Evolutionary conservation across 1,140 invertebrate species (phyloP).

Genomic region (Eumaeus atala): DNA sequence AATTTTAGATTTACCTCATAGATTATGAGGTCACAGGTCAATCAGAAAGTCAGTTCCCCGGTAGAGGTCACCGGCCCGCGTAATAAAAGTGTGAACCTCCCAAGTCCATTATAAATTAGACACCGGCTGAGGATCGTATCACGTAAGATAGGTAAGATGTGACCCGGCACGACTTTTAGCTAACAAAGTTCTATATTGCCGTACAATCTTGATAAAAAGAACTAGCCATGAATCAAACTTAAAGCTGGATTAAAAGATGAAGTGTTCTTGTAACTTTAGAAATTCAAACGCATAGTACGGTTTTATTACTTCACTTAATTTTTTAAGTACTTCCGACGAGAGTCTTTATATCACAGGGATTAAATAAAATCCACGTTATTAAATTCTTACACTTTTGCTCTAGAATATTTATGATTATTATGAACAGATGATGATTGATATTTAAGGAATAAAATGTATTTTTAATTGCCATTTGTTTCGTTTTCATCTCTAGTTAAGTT

Average conservation of each 20-base stretch:
- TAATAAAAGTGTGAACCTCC: conserved; percentile 72
- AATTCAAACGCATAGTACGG: conserved; percentile 25
- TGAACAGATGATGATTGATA: too few relatives aligned
- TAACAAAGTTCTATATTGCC: conserved; percentile 64
- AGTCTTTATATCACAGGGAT: background rate
- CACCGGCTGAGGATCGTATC: conserved; percentile 68
- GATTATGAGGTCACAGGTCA: conserved; percentile 28
- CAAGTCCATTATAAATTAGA: conserved; percentile 75
- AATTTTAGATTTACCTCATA: background rate
- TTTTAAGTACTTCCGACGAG: background rate
- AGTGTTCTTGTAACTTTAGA: conserved; percentile 49
- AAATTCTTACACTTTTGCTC: too few relatives aligned
- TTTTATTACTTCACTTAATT: conserved; percentile 16
- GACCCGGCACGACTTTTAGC: conserved; percentile 65
- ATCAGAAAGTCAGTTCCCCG: conserved; percentile 65
- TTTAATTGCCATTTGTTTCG: too few relatives aligned
- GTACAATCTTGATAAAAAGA: conserved; percentile 70
- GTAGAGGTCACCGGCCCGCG: conserved; percentile 69
- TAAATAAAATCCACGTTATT: too few relatives aligned
- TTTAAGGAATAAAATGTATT: too few relatives aligned
- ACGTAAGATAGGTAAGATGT: conserved; percentile 73
- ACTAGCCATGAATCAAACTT: conserved; percentile 66
- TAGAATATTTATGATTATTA: too few relatives aligned
- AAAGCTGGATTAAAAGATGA: conserved; percentile 56
- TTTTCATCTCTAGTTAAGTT: too few relatives aligned